Base-by-base conservation (phyloP, 2,797 vertebrate genomes). In the Craterocephalus amniculus region DNA sequence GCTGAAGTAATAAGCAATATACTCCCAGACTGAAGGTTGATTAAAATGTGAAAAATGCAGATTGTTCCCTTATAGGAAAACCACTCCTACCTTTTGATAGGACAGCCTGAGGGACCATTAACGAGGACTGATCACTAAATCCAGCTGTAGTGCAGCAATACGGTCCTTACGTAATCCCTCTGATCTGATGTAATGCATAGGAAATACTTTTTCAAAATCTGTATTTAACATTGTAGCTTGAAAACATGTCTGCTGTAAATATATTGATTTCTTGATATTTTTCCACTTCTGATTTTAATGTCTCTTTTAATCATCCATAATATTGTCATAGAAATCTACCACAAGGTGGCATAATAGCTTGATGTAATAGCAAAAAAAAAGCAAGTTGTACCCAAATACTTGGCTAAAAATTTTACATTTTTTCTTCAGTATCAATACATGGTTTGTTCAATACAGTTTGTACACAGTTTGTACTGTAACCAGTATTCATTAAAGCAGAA, bases 391-490 rank as follows among this genome's bases (percentile, higher is more conserved):
- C 89, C 72, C 88, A 95, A 94, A 94, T 92, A 93, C 96, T 96
- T 93, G 90, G 91, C 92, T 94, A 65, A 95, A 95, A 94, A 92
- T 73, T 94, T 91, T 87, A 84, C 72, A 91, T 45, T 58, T 77
- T 80, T 86, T 72, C 70, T 94, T 92, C 92, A 94, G 89, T 92
- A 89, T 31, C 52, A 31, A 55, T 18, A 89, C 91, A 93, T 88
- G 93, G 88, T 86, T 87, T 80, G 86, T 92, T 92, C 45, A 48
- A 4, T 22, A 91, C 78, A 94, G 89, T 95, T 94, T 95, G 87
- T 92, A 96, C 92, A 95, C 60, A 87, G 89, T 94, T 93, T 91
- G 64, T 95, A 95, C 92, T 95, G 90, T 92, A 89, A 88, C 91
- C 61, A 81, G 80, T 86, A 92, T 93, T 90, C 89, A 90, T 91